Evolutionary conservation across 2,113 vertebrate species (phyloP).

Genomic region (Tetraodon nigroviridis): DNA sequence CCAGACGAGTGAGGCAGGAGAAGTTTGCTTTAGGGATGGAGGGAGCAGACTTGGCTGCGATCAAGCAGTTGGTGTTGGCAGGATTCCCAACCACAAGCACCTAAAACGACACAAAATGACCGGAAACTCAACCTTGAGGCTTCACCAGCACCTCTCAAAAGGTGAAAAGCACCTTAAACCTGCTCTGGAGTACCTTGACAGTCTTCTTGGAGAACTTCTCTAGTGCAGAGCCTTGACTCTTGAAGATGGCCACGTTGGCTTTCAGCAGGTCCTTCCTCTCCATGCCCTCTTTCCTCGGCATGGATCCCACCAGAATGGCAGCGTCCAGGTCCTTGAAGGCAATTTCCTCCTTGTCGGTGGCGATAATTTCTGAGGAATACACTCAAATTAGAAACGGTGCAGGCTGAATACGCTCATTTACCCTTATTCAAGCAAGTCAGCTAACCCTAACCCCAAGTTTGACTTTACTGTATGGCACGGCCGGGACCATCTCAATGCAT

Average conservation of each 20-base stretch:
- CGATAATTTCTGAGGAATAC: constrained; percentile 80
- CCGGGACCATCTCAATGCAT: constrained; percentile 26
- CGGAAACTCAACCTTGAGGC: too few species aligned
- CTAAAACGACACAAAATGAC: constrained; percentile 53
- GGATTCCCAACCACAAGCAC: constrained; percentile 97
- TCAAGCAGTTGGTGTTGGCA: constrained; percentile 97
- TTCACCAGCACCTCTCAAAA: neutral
- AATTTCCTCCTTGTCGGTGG: constrained; percentile 92
- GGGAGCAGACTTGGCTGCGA: constrained; percentile 90
- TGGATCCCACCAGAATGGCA: constrained; percentile 94
- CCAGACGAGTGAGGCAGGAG: constrained; percentile 95
- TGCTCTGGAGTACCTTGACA: constrained; percentile 80
- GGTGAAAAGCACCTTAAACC: too few species aligned
- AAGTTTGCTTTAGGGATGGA: constrained; percentile 98
- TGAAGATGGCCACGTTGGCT: constrained; percentile 96
- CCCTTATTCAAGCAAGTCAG: neutral
- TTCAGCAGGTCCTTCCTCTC: constrained; percentile 96
- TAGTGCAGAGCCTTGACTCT: constrained; percentile 88
- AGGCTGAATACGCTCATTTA: neutral
- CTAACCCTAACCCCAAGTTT: neutral
- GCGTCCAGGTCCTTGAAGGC: constrained; percentile 92
- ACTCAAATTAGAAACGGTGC: neutral
- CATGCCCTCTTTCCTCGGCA: constrained; percentile 97
- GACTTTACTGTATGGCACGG: constrained; percentile 1
- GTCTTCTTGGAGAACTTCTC: constrained; percentile 94